A percentile compares a stretch with the other conserved stretches of the same genome.
Evolutionary conservation across 1,140 invertebrate species (phyloP).

Genomic region (Wiebesia pumilae): DNA sequence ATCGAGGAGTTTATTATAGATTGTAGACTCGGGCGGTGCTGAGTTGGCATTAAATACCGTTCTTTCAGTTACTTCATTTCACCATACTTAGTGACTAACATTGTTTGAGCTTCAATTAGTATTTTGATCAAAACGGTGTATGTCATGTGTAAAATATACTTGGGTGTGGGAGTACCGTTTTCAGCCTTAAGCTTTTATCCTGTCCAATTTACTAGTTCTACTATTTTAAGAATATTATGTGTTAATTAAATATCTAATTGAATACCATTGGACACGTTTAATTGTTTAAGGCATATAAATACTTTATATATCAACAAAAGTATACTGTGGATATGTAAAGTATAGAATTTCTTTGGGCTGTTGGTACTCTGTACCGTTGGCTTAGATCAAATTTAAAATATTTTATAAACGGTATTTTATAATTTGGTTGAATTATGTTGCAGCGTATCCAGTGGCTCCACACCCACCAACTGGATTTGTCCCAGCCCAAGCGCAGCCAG

Average conservation of each 20-base stretch:
- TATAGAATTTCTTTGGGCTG: constrained; percentile 66
- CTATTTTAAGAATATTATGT: not conserved
- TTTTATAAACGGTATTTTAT: constrained; percentile 16
- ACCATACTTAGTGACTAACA: constrained; percentile 76
- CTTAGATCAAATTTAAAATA: constrained; percentile 60
- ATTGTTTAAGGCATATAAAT: constrained; percentile 40
- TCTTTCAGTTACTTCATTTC: constrained; percentile 72
- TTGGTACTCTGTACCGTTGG: constrained; percentile 73
- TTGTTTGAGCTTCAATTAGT: constrained; percentile 77
- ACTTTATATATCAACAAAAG: constrained; percentile 39
- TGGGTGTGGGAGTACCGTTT: constrained; percentile 73
- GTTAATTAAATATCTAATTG: constrained; percentile 35
- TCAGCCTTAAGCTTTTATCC: constrained; percentile 61
- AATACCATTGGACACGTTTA: constrained; percentile 37
- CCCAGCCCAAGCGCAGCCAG: constrained; percentile 74
- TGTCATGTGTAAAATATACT: constrained; percentile 76
- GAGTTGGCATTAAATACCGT: constrained; percentile 64
- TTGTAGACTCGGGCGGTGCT: constrained; percentile 57
- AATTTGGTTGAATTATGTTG: constrained; percentile 67
- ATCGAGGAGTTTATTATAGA: constrained; percentile 21
- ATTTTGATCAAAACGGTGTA: constrained; percentile 75
- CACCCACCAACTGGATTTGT: constrained; percentile 76
- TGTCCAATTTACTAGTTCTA: constrained; percentile 31
- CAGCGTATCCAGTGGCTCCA: constrained; percentile 75
- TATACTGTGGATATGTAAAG: constrained; percentile 53